Evolutionary conservation across 2,113 vertebrate species (phyloP), one percentile per base, ranked within the genome.

Genomic region (Plecotus auritus): DNA sequence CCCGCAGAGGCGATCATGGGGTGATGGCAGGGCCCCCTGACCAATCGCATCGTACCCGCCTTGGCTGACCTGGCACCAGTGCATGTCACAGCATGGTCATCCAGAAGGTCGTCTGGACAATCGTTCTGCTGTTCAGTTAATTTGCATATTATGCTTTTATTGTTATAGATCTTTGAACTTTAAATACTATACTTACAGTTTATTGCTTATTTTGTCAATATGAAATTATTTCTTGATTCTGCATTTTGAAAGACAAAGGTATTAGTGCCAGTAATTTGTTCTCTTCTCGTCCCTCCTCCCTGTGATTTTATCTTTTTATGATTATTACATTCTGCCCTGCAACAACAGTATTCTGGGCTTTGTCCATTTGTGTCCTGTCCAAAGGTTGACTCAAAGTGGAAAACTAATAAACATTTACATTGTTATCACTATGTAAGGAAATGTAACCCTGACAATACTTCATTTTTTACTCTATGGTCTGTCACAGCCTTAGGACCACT

Each of bases 371-470:
- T 70, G 30, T 92, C 20, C 54, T 76, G 47, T 86, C 26, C 56
- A 83, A 95, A 93, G 61, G 54, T 9, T 91, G 87, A 93, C 45
- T 94, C 78, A 81, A 91, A 95, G 42, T 22, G 91, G n/a, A 86
- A 93, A 88, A 85, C 88, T 87, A 88, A 85, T 59, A 88, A 77
- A 8, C 14, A 84, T 85, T 95, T 74, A 69, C 12, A 85, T 56
- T 90, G 94, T 95, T 91, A 80, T 88, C 56, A 88, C 64, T 95
- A 66, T 76, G 23, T 67, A 95, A 92, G 51, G 37, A 93, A 92
- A 61, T 16, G 11, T 56, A 64, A 83, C 80, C 26, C 70, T 85
- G 51, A 22, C 45, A 95, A 95, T 5, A 76, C 49, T 92, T 92
- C 11, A 84, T 26, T 92, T 94, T 90, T 81, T 90, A 85, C n/a